Base-by-base conservation (phyloP, 2,113 vertebrate species). In the Toxostoma redivivum region DNA sequence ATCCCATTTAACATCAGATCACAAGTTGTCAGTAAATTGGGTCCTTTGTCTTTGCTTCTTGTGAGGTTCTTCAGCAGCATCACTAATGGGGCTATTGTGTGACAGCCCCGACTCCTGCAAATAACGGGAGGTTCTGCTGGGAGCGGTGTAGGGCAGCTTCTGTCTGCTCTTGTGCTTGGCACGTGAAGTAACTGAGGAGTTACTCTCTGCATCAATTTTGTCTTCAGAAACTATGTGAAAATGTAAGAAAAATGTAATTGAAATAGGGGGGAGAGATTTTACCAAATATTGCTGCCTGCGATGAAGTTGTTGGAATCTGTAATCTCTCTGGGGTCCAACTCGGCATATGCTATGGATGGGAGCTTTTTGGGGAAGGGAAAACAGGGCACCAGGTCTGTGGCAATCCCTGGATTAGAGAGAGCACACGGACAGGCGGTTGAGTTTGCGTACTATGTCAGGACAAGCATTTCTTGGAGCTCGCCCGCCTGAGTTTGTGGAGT, bases 21-120 rank as follows among this genome's bases (percentile, higher is more conserved):
- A 38, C 86, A 89, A 81, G 56, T 90, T 95, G 96, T 97, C 86
- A 88, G 91, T 85, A 90, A 96, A 67, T 71, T 70, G 90, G 80
- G 62, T 91, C 81, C 95, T 97, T 96, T 97, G 94, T 96, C 86
- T 97, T 86, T 51, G 71, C 81, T 92, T 61, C 89, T 92, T 71
- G 82, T 54, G 85, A 85, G 95, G 90, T 91, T 95, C 94, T 79
- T 90, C 9, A 66, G 88, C 96, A 44, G 90, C 91, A 76, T 60
- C 71, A 70, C 88, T 92, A 82, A 95, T 86, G 44, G 91, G 50
- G 60, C 64, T 31, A 81, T 96, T 96, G 89, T 95, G 64, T 94
- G 28, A 19, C 81, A 60, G 88, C 76, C 73, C 74, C 64, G 57
- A 77, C 82, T 88, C 76, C 60, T 45, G 79, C 90, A 57, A 92